Evolutionary conservation across 1,140 invertebrate species (phyloP).

Genomic region (Bursaphelenchus mucronatus): DNA sequence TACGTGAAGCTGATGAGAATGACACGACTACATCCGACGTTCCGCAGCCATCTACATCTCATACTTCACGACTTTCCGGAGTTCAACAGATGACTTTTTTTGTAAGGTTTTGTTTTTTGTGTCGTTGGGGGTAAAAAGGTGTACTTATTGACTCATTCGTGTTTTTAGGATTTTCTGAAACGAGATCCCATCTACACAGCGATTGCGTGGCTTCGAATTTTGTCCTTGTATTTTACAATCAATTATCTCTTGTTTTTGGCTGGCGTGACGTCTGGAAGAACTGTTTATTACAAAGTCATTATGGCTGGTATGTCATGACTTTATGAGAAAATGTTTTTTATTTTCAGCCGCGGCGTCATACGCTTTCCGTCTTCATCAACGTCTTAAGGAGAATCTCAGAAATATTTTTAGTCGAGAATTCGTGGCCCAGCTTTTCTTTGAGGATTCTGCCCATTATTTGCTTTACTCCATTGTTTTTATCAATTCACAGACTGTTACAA

Average conservation of each 20-base stretch:
- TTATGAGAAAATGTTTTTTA: neutral
- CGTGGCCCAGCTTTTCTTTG: conserved; percentile 31
- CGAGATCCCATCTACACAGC: conserved; percentile 21
- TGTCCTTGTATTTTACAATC: conserved; percentile 42
- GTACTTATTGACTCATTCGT: too few species aligned
- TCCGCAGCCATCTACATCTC: too few species aligned
- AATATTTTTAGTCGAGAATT: conserved; percentile 42
- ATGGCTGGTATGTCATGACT: conserved; percentile 29
- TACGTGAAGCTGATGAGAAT: too few species aligned
- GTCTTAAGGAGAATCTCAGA: conserved; percentile 68
- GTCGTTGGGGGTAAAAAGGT: too few species aligned
- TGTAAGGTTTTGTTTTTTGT: too few species aligned
- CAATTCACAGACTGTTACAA: conserved; percentile 77
- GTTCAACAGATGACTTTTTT: too few species aligned
- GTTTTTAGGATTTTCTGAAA: conserved; percentile 37
- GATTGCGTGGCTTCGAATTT: conserved; percentile 29
- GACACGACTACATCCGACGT: too few species aligned
- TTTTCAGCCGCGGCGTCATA: conserved; percentile 78
- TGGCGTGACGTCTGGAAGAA: conserved; percentile 2
- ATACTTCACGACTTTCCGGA: too few species aligned
- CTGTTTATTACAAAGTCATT: conserved; percentile 42
- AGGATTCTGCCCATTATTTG: conserved; percentile 76
- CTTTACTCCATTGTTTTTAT: conserved; percentile 89
- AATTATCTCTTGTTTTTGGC: conserved; percentile 30
- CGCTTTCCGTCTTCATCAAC: conserved; percentile 84